Base-by-base conservation (phyloP, 1,140 invertebrate genomes). In the Ostrea denselamellosa region DNA sequence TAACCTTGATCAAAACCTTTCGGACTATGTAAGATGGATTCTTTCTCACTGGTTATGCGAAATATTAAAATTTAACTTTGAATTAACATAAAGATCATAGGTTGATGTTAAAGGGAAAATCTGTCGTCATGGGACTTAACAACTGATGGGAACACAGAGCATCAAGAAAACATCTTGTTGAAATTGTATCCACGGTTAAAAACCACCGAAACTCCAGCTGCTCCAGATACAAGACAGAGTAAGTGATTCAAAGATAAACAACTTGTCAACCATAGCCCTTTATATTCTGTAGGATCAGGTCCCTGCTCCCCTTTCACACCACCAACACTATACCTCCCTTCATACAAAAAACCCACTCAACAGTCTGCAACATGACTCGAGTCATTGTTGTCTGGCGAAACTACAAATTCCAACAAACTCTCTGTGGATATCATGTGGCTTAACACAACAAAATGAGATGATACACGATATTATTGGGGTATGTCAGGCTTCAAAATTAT, bases 341-440 rank as follows among this genome's bases (percentile, higher is more conserved):
- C 68, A 77, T 28, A 77, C 68, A 77, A 77, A 77, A n/a, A 12
- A 25, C 25, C 28, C 68, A 28, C 68, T 77, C 68, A 77, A 77
- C 68, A 77, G 25, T 25, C 68, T 28, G 68, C 68, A 77, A 77
- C 12, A 25, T 77, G 68, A 77, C 28, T 77, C 68, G 10, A 5
- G 2, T 12, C 25, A 77, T 77, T 77, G 68, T 77, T 28, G 25
- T 77, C 68, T 34, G 68, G 28, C 68, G 28, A 25, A 77, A 34
- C 68, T 77, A 77, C 68, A 77, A 77, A 77, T 77, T 28, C 68
- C 68, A 25, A 77, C 68, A 77, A 77, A 77, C 68, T 77, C 68
- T 28, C 68, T 77, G 68, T 14, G 28, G 68, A 17, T 77, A 77
- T 77, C 68, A 34, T 28, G 68, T 77, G 17, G 68, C 68, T 25